phyloP scores from a whole-genome alignment of 2,888 invertebrate genomes.

The Brassicogethes aeneus region DNA sequence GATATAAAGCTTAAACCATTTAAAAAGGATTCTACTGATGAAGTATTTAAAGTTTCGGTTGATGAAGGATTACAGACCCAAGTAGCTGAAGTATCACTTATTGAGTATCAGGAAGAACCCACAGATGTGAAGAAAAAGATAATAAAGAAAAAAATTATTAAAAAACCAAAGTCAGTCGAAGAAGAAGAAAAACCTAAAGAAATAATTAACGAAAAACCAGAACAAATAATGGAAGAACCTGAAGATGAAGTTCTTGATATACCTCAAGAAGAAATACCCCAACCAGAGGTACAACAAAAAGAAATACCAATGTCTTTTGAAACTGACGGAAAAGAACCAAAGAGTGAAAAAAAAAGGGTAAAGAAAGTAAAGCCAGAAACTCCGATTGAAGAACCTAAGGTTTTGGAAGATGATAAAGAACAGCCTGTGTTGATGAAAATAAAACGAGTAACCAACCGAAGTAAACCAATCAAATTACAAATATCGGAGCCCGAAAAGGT shows the following conservation, averaged over 20 bases:
- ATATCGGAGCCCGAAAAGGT: slow-evolving; percentile 16
- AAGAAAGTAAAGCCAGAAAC: slow-evolving; percentile 7
- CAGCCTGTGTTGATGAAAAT: slow-evolving; percentile 13
- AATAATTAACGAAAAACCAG: slow-evolving; percentile 6
- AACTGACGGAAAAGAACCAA: slow-evolving; percentile 19
- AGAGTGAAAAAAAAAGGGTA: slow-evolving; percentile 18
- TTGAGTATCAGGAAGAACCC: slow-evolving; percentile 8
- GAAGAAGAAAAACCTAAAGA: slow-evolving; percentile 20
- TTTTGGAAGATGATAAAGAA: slow-evolving; percentile 29
- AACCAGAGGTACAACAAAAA: slow-evolving; percentile 21
- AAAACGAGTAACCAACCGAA: slow-evolving; percentile 17
- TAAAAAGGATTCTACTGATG: slow-evolving; percentile 31
- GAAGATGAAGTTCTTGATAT: slow-evolving; percentile 22
- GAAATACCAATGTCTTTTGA: slow-evolving; percentile 12
- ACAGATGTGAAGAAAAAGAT: slow-evolving; percentile 22
- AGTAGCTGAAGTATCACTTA: slow-evolving; percentile 1
- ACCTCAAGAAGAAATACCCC: slow-evolving; percentile 15
- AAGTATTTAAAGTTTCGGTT: slow-evolving; percentile 18
- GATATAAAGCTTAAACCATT: slow-evolving; percentile 35
- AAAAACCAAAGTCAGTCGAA: slow-evolving; percentile 17
- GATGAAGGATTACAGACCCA: slow-evolving; percentile 7
- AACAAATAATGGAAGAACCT: slow-evolving; percentile 18
- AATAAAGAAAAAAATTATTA: slow-evolving; percentile 18
- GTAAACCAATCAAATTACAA: slow-evolving; percentile 18
- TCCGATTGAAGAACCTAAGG: slow-evolving; percentile 17